Conservation (phyloP, 2,888 invertebrate genomes). For the Biston betularia region DNA sequence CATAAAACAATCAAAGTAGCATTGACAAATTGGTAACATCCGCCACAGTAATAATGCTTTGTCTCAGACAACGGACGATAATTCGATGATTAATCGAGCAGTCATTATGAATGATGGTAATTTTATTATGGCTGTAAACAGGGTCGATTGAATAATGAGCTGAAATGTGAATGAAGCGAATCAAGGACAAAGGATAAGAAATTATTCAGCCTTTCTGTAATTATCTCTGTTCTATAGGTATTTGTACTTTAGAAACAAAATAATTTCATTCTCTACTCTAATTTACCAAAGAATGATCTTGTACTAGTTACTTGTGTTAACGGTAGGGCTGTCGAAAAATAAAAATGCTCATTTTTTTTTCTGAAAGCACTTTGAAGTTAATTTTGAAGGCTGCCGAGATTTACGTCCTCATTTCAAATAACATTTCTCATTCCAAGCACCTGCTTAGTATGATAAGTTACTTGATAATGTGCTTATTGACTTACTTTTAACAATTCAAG, state of each 20-base stretch:
- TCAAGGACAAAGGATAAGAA: neutral
- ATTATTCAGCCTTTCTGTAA: neutral
- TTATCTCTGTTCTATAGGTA: neutral
- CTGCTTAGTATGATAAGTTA: conserved; percentile 40
- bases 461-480: conserved; percentile 43
- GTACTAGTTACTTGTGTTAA: neutral
- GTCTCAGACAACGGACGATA: conserved; percentile 37
- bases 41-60: conserved; percentile 24
- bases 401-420: conserved; percentile 40
- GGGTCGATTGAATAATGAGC: conserved; percentile 20
- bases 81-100: conserved; percentile 38
- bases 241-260: neutral
- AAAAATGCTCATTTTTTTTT: conserved; percentile 27
- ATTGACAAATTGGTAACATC: conserved; percentile 27
- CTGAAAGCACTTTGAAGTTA: conserved; percentile 35
- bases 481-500: conserved; percentile 21
- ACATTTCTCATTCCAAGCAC: conserved; percentile 43
- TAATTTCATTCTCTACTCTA: too few species aligned
- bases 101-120: conserved; percentile 29
- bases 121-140: conserved; percentile 29
- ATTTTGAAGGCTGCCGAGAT: conserved; percentile 35
- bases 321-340: conserved; percentile 17
- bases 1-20: conserved; percentile 2
- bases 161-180: conserved; percentile 26
- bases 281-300: too few species aligned